These are phyloP conservation scores for Battus philenor DNA, from an alignment of 1,140 invertebrate genomes.

Conservation along the genomic window DNA sequence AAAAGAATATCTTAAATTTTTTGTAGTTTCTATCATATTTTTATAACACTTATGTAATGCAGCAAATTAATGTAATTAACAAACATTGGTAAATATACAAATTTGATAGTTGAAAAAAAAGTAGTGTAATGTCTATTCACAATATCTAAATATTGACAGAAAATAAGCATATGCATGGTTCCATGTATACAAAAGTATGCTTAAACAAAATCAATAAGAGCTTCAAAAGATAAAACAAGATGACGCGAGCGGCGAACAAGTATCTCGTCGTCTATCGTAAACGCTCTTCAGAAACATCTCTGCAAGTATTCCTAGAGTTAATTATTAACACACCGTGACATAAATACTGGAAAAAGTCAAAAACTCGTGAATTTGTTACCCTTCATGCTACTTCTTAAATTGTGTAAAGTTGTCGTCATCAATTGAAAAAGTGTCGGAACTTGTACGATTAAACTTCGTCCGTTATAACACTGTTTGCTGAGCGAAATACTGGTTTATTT, in stretches of 20 bases:
- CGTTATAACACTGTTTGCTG: constrained; percentile 9
- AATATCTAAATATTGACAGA: too few relatives aligned
- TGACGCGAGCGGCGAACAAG: constrained; percentile 35
- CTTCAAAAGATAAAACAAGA: constrained; percentile 37
- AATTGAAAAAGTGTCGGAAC: constrained; percentile 9
- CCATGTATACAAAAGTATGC: too few relatives aligned
- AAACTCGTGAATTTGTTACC: constrained; percentile 55
- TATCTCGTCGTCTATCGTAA: constrained; percentile 35
- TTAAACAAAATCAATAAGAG: constrained; percentile 49
- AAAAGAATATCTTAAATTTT: too few relatives aligned
- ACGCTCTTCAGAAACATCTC: constrained; percentile 42
- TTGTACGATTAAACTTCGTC: constrained; percentile 11
- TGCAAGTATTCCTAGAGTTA: constrained; percentile 38
- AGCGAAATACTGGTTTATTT: constrained; percentile 3
- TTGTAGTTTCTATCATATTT: too few relatives aligned
- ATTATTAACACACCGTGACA: constrained; percentile 55
- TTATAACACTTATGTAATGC: too few relatives aligned
- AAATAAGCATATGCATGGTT: too few relatives aligned
- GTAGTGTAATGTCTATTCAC: too few relatives aligned
- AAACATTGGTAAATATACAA: too few relatives aligned
- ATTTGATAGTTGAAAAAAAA: too few relatives aligned
- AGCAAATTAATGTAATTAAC: too few relatives aligned
- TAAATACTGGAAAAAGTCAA: constrained; percentile 61
- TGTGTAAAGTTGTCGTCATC: constrained; percentile 20
- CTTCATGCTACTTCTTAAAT: constrained; percentile 36